Percentiles rank a stretch among this genome's conserved stretches.
These are phyloP conservation scores for Monarcha castaneiventris DNA, from an alignment of 2,113 vertebrate genomes.

Conservation along the genomic window DNA sequence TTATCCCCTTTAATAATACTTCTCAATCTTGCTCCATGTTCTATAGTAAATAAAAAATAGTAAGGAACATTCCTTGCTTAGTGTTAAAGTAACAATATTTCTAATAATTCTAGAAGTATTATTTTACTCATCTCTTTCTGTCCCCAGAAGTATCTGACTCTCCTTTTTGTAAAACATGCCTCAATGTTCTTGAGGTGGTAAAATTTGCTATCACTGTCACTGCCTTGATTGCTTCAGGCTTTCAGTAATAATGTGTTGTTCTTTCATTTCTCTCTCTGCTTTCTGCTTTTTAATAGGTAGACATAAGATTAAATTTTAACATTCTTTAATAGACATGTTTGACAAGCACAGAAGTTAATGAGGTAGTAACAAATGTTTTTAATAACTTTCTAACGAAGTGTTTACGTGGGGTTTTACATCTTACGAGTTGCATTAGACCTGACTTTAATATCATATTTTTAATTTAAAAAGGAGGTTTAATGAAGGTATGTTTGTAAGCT, in stretches of 20 bases:
- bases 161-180: background rate
- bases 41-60: background rate
- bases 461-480: background rate
- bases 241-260: background rate
- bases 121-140: background rate
- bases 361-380: background rate
- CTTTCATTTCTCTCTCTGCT: background rate
- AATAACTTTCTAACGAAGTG: background rate
- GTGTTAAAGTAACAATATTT: background rate
- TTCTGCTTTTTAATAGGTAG: background rate
- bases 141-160: background rate
- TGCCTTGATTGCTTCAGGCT: background rate
- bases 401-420: background rate
- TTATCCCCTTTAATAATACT: background rate
- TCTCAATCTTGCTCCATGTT: background rate
- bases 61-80: background rate
- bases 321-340: background rate
- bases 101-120: background rate
- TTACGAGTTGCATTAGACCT: background rate
- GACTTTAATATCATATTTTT: background rate
- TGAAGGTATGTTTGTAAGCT: background rate
- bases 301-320: background rate
- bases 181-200: background rate
- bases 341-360: background rate
- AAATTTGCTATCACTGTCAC: background rate